These are phyloP conservation scores for Stratiolaelaps scimitus DNA, from an alignment of 1,140 invertebrate genomes.

Conservation along the genomic window DNA sequence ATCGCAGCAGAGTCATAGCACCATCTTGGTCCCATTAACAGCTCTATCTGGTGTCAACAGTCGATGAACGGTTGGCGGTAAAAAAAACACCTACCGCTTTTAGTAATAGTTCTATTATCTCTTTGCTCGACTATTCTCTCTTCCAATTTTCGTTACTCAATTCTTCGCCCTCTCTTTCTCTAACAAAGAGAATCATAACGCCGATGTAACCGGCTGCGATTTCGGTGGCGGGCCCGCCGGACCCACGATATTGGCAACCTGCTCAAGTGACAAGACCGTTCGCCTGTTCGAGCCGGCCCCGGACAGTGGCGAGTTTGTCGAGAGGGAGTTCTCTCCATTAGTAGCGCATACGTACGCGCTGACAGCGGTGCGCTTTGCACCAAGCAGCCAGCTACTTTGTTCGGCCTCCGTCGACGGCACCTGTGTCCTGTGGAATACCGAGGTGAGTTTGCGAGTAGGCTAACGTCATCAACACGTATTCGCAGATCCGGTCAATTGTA, in stretches of 20 bases:
- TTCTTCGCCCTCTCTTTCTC: no score
- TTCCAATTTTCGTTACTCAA: no score
- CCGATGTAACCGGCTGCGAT: slow-evolving; percentile 37
- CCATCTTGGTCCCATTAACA: background rate
- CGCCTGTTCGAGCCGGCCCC: slow-evolving; percentile 40
- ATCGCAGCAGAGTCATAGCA: no score
- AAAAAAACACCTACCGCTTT: no score
- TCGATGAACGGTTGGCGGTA: background rate
- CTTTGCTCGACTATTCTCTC: no score
- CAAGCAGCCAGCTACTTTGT: slow-evolving; percentile 55
- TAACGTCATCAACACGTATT: no score
- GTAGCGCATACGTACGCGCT: slow-evolving; percentile 43
- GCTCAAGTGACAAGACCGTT: slow-evolving; percentile 43
- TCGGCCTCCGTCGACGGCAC: slow-evolving; percentile 59
- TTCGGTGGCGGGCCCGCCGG: slow-evolving; percentile 36
- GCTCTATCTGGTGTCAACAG: background rate
- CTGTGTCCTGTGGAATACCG: slow-evolving; percentile 55
- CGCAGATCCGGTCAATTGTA: no score
- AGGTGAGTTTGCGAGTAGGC: slow-evolving; percentile 40
- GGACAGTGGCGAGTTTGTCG: slow-evolving; percentile 36
- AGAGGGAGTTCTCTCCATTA: slow-evolving; percentile 40
- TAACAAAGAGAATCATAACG: slow-evolving; percentile 29
- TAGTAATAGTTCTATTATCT: no score
- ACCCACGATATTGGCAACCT: slow-evolving; percentile 39
- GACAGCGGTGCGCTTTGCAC: slow-evolving; percentile 51